Conservation (phyloP, 2,113 vertebrate species). For the Dromiciops gliroides region DNA sequence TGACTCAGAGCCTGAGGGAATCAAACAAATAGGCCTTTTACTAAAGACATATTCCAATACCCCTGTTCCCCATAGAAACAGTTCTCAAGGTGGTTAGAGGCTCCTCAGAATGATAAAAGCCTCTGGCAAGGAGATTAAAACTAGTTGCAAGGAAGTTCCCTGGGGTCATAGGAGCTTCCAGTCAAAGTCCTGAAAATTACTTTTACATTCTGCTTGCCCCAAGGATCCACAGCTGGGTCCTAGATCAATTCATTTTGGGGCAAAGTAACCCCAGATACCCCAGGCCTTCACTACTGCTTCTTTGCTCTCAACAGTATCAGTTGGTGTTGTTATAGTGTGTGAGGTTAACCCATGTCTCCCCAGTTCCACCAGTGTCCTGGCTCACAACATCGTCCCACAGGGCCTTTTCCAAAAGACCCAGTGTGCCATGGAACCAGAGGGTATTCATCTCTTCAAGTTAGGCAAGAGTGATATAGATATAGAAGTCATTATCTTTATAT, state of each 20-base stretch:
- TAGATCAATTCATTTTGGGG: neutral
- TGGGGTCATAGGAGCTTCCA: neutral
- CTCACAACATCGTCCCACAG: constrained; percentile 81
- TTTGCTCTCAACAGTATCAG: neutral
- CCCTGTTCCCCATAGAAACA: neutral
- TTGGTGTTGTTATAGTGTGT: neutral
- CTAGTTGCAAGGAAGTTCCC: neutral
- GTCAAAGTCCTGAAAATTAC: neutral
- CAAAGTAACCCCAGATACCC: neutral
- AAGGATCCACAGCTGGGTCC: neutral
- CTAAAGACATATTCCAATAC: neutral
- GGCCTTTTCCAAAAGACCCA: constrained; percentile 88
- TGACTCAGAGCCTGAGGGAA: neutral
- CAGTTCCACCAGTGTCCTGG: neutral
- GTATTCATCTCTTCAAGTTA: constrained; percentile 88
- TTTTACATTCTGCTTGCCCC: neutral
- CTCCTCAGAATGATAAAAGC: neutral
- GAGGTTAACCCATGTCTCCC: neutral
- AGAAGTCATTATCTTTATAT: constrained; percentile 88
- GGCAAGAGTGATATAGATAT: constrained; percentile 86
- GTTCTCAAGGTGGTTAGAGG: neutral
- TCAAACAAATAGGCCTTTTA: neutral
- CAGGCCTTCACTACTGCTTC: neutral
- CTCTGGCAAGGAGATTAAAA: neutral
- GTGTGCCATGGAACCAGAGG: constrained; percentile 86